Evolutionary conservation across 2,888 invertebrate species (phyloP).

Genomic region (Lottia gigantea): DNA sequence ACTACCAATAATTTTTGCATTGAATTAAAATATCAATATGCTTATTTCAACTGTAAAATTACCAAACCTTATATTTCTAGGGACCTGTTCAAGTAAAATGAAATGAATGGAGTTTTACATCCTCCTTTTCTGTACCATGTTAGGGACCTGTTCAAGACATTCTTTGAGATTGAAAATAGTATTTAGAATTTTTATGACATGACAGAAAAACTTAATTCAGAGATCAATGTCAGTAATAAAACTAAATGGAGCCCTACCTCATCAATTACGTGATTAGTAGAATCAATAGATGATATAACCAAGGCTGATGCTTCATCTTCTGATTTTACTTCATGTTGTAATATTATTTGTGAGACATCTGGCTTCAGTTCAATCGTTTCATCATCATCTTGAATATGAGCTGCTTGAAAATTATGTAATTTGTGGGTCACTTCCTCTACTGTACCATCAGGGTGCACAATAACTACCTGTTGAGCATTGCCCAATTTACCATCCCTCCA

Average conservation of each 20-base stretch:
- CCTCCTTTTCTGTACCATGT: too few relatives aligned
- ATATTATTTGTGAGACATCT: background rate
- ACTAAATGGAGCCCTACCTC: background rate
- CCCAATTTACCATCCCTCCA: slow-evolving; percentile 57
- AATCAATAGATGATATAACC: background rate
- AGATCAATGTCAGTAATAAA: too few relatives aligned
- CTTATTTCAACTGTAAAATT: too few relatives aligned
- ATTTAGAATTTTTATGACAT: too few relatives aligned
- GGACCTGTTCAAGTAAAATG: too few relatives aligned
- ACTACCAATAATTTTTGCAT: too few relatives aligned
- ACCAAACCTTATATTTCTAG: too few relatives aligned
- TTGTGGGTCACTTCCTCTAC: slow-evolving; percentile 57
- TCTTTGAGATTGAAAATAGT: too few relatives aligned
- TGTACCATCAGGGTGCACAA: slow-evolving; percentile 59
- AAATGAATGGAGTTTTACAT: too few relatives aligned
- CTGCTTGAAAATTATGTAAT: slow-evolving; percentile 39
- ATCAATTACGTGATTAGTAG: background rate
- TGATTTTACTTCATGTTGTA: background rate
- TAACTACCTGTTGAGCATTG: slow-evolving; percentile 58
- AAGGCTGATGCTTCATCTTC: background rate
- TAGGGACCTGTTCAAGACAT: too few relatives aligned
- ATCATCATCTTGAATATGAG: background rate
- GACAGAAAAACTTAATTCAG: too few relatives aligned
- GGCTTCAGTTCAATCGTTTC: background rate
- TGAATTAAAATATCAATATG: too few relatives aligned